Evolutionary conservation across 2,113 vertebrate species (phyloP).

Genomic region (Fregetta grallaria): DNA sequence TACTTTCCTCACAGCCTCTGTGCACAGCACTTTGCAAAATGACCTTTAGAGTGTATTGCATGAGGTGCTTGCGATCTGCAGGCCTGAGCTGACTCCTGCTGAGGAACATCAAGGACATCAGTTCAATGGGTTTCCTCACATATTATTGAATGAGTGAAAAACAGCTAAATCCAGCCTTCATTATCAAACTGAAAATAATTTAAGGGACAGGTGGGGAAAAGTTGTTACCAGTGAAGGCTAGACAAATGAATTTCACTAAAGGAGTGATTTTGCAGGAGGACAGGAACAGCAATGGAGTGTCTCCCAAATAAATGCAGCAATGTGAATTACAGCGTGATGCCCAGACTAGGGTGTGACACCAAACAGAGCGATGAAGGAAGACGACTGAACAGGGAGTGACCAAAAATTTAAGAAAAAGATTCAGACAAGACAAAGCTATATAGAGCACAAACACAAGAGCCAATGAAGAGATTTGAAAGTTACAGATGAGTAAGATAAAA

Average conservation of each 20-base stretch:
- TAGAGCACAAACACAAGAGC: neutral
- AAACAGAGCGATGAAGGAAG: neutral
- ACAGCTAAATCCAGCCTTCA: neutral
- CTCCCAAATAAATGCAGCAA: neutral
- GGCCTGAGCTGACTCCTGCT: neutral
- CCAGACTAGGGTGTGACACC: fast-evolving
- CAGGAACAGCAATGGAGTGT: neutral
- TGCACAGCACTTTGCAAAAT: neutral
- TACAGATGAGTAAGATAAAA: neutral
- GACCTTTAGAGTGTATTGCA: neutral
- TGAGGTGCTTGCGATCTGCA: neutral
- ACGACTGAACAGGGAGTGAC: neutral
- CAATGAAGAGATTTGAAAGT: neutral
- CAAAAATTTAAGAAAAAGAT: neutral
- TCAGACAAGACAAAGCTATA: neutral
- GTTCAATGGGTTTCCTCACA: neutral
- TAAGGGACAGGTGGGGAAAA: neutral
- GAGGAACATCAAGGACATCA: neutral
- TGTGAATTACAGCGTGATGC: neutral
- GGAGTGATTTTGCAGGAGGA: neutral
- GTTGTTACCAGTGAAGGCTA: neutral
- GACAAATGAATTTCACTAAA: neutral
- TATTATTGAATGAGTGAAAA: neutral
- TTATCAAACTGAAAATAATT: neutral
- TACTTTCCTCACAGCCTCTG: neutral